phyloP scores from a whole-genome alignment of 2,888 invertebrate species.

The Agrypnus murinus region DNA sequence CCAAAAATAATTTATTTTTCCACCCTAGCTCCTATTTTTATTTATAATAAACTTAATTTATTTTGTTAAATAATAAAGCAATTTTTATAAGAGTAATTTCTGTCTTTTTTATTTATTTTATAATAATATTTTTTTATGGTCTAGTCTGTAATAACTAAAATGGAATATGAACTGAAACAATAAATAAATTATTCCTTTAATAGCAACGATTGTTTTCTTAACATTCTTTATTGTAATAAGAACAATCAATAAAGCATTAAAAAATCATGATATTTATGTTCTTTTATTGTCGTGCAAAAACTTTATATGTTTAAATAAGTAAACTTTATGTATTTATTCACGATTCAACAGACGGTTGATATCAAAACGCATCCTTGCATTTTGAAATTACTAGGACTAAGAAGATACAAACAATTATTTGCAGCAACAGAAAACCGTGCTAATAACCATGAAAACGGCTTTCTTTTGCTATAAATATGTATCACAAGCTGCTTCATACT shows the following conservation, averaged over 20 bases:
- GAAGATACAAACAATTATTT: not conserved
- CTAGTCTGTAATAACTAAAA: constrained; percentile 19
- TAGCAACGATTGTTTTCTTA: not conserved
- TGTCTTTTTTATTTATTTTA: constrained; percentile 20
- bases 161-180: constrained; percentile 1
- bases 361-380: too few species aligned
- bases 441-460: not conserved
- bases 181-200: constrained; percentile 3
- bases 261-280: too few species aligned
- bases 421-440: not conserved
- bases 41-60: constrained; percentile 50
- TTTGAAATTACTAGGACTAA: too few species aligned
- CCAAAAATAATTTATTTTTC: constrained; percentile 50
- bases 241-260: too few species aligned
- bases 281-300: too few species aligned
- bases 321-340: too few species aligned
- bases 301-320: too few species aligned
- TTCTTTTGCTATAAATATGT: constrained; percentile 9
- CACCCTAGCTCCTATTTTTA: constrained; percentile 53
- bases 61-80: constrained; percentile 46
- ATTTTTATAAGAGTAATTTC: not conserved
- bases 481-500: not conserved
- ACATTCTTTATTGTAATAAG: not conserved
- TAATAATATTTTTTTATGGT: constrained; percentile 7
- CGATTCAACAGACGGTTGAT: too few species aligned